These are phyloP conservation scores for Leptopilina myrica DNA, from an alignment of 2,888 invertebrate species.

Conservation along the genomic window DNA sequence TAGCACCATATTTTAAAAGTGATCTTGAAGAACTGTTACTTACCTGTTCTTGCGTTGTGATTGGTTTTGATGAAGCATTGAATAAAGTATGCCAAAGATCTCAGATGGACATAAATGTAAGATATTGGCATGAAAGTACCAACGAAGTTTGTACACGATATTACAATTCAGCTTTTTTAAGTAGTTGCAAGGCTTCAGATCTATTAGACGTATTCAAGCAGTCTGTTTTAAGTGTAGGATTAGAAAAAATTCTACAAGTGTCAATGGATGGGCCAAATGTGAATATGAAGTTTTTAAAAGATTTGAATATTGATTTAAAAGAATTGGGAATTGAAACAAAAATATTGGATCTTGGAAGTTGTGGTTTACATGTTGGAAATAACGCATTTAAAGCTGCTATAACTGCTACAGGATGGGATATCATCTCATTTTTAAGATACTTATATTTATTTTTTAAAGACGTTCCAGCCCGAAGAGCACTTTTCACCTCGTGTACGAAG, in stretches of 20 bases:
- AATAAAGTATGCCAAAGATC: slow-evolving; percentile 55
- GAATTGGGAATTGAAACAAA: slow-evolving; percentile 39
- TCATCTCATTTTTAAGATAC: slow-evolving; percentile 56
- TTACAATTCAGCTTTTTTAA: slow-evolving; percentile 56
- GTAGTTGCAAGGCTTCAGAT: slow-evolving; percentile 40
- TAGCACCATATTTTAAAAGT: slow-evolving; percentile 25
- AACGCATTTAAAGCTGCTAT: slow-evolving; percentile 62
- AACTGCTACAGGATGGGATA: slow-evolving; percentile 55
- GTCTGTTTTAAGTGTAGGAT: slow-evolving; percentile 12
- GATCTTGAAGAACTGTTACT: neutral
- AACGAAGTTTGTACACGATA: slow-evolving; percentile 52
- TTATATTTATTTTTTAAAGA: slow-evolving; percentile 65
- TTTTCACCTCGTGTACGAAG: slow-evolving; percentile 55
- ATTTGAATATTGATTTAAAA: slow-evolving; percentile 26
- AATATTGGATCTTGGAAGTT: slow-evolving; percentile 60
- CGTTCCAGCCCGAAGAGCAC: slow-evolving; percentile 60
- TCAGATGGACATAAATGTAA: slow-evolving; percentile 62
- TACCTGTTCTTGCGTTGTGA: slow-evolving; percentile 28
- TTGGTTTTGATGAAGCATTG: slow-evolving; percentile 56
- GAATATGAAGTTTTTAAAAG: slow-evolving; percentile 29
- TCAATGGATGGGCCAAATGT: neutral
- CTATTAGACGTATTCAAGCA: slow-evolving; percentile 34
- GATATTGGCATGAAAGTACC: slow-evolving; percentile 55
- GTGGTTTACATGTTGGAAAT: slow-evolving; percentile 63
- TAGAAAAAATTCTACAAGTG: slow-evolving; percentile 35